These are phyloP conservation scores for Myzus persicae DNA, from an alignment of 1,140 invertebrate genomes.

Conservation along the genomic window DNA sequence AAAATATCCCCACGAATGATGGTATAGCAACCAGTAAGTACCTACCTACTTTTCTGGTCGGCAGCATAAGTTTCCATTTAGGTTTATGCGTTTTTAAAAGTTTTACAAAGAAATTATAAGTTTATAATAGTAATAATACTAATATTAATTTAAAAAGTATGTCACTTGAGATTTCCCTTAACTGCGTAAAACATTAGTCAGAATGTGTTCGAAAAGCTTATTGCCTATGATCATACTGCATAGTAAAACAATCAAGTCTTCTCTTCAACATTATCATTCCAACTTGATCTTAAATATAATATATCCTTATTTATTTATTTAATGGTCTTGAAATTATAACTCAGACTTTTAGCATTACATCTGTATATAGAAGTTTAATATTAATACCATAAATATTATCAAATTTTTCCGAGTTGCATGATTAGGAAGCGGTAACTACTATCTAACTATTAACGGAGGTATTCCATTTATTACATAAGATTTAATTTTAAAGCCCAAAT, in stretches of 20 bases:
- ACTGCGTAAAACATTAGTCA: background rate
- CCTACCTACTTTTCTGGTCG: background rate
- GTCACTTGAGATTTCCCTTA: background rate
- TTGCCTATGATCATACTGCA: background rate
- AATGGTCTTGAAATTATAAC: too few relatives aligned
- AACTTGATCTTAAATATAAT: background rate
- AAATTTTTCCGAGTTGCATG: background rate
- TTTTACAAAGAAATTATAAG: background rate
- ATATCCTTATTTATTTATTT: too few relatives aligned
- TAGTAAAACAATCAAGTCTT: background rate
- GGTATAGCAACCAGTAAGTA: background rate
- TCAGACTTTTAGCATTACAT: too few relatives aligned
- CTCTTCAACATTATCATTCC: background rate
- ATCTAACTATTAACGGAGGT: background rate
- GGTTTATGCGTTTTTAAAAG: background rate
- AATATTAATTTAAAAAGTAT: background rate
- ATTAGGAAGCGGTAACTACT: background rate
- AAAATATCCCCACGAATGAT: background rate
- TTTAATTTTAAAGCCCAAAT: background rate
- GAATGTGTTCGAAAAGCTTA: background rate
- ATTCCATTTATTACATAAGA: background rate
- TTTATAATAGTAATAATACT: background rate
- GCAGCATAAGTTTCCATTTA: background rate
- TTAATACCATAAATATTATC: background rate
- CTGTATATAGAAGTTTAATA: too few relatives aligned